Conservation (phyloP, 2,888 invertebrate genomes). For the Diarsia rubi region DNA sequence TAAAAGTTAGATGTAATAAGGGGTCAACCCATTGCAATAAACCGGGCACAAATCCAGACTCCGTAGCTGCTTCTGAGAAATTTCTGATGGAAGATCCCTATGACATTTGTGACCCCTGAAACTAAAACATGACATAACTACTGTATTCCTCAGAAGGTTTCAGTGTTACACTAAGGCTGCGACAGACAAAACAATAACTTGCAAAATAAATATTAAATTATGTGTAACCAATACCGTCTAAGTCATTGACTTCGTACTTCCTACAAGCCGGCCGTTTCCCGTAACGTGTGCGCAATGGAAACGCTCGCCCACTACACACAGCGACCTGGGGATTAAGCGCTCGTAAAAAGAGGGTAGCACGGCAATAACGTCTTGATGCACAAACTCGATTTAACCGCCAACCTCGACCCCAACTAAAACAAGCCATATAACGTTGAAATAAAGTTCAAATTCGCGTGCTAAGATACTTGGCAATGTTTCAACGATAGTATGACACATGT, state of each 20-base stretch:
- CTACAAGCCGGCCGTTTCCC: slow-evolving; percentile 16
- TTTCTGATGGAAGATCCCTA: too few relatives aligned
- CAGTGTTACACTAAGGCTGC: not conserved
- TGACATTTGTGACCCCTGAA: too few relatives aligned
- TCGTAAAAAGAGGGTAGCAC: slow-evolving; percentile 87
- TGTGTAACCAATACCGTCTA: not conserved
- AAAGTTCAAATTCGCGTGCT: slow-evolving; percentile 56
- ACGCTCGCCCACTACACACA: slow-evolving; percentile 65
- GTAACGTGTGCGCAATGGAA: slow-evolving; percentile 69
- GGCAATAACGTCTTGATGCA: slow-evolving; percentile 88
- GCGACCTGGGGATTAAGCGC: slow-evolving; percentile 87
- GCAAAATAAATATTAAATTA: not conserved
- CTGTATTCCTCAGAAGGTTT: not conserved
- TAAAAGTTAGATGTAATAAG: too few relatives aligned
- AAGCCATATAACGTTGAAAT: slow-evolving; percentile 54
- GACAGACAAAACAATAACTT: not conserved
- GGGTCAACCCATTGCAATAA: too few relatives aligned
- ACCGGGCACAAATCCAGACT: too few relatives aligned
- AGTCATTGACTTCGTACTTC: not conserved
- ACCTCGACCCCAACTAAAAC: slow-evolving; percentile 39
- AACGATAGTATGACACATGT: slow-evolving; percentile 79
- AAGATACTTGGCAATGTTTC: slow-evolving; percentile 67
- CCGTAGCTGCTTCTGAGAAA: too few relatives aligned
- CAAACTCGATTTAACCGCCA: slow-evolving; percentile 68
- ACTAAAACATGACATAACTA: not conserved